phyloP scores from a whole-genome alignment of 2,888 invertebrate species.

The Xanthia icteritia region DNA sequence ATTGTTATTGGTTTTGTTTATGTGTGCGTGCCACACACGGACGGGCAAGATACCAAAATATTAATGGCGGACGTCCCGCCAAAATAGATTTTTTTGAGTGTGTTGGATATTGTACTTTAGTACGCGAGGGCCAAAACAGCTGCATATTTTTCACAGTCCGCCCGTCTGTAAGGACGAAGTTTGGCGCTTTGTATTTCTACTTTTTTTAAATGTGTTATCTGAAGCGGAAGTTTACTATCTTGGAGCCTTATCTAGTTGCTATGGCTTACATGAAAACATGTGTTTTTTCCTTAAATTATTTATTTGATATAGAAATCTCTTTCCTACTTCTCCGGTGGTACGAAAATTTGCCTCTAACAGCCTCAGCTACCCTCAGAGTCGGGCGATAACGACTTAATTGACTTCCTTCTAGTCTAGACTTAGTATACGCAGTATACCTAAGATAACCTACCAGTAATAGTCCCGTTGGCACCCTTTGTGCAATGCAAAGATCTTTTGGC shows the following conservation, averaged over 20 bases:
- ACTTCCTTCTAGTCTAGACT: too few relatives aligned
- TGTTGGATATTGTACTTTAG: constrained; percentile 60
- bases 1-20: constrained; percentile 25
- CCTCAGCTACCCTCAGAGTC: too few relatives aligned
- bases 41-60: constrained; percentile 78
- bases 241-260: constrained; percentile 32
- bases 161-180: constrained; percentile 40
- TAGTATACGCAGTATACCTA: too few relatives aligned
- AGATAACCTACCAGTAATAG: too few relatives aligned
- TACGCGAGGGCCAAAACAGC: constrained; percentile 38
- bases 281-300: constrained; percentile 30
- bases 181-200: constrained; percentile 14
- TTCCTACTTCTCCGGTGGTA: background rate
- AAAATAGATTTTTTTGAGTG: constrained; percentile 79
- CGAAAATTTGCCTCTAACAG: too few relatives aligned
- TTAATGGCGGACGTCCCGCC: constrained; percentile 77
- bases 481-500: too few relatives aligned
- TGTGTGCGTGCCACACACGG: constrained; percentile 71
- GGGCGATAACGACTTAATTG: too few relatives aligned
- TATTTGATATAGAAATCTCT: background rate
- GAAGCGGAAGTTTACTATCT: constrained; percentile 45
- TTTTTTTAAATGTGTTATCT: constrained; percentile 28
- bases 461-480: too few relatives aligned
- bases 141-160: constrained; percentile 51
- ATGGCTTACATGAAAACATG: constrained; percentile 26